Conservation (phyloP, 2,113 vertebrate species). For the Datnioides undecimradiatus region DNA sequence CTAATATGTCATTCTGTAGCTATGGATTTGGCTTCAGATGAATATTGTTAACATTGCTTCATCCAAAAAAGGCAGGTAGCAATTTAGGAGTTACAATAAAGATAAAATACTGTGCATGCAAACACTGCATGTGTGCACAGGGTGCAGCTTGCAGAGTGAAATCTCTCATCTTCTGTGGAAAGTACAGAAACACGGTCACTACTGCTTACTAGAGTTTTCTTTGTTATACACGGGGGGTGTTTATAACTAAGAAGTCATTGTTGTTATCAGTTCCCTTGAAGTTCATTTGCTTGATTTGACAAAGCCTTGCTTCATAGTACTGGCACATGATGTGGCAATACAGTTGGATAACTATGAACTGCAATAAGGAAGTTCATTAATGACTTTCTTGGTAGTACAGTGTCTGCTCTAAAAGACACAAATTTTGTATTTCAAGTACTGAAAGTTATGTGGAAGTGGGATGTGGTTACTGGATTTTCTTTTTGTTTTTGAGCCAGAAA, state of each 20-base stretch:
- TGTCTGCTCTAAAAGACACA: no score
- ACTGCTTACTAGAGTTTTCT: background rate
- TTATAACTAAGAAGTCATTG: slow-evolving; percentile 20
- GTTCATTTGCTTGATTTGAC: background rate
- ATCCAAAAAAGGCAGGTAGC: background rate
- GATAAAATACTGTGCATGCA: background rate
- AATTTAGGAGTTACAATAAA: no score
- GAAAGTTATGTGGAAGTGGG: no score
- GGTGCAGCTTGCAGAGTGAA: background rate
- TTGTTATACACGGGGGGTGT: slow-evolving; percentile 8
- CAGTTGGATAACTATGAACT: background rate
- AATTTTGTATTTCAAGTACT: no score
- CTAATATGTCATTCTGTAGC: background rate
- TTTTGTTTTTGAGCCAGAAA: background rate
- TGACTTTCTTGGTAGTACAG: background rate
- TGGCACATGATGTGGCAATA: background rate
- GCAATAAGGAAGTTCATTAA: background rate
- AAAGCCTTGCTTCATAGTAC: background rate
- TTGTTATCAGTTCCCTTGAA: slow-evolving; percentile 41
- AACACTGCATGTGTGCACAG: background rate
- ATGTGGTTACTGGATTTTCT: no score
- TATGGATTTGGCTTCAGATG: background rate
- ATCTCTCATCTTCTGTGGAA: slow-evolving; percentile 18
- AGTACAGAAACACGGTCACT: background rate
- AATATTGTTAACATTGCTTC: background rate